A percentile compares a stretch with the other conserved stretches of the same genome.
These are phyloP conservation scores for Limnephilus marmoratus DNA, from an alignment of 2,888 invertebrate species.

Conservation along the genomic window DNA sequence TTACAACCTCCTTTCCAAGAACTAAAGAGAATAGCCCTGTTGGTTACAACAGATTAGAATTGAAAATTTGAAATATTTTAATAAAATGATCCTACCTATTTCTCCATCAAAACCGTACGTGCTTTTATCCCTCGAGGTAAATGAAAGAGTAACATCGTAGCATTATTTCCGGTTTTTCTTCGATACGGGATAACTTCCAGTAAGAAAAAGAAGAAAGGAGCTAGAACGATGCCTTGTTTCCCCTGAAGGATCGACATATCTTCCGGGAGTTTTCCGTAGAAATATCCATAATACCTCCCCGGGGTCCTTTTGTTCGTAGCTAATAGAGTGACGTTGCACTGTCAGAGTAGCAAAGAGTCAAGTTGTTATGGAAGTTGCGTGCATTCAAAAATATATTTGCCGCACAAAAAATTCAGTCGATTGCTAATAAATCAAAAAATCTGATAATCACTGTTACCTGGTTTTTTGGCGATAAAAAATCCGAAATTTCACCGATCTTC, in stretches of 20 bases:
- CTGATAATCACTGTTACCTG: too few relatives aligned
- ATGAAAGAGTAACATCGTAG: neutral
- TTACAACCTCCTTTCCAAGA: too few relatives aligned
- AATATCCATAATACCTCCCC: neutral
- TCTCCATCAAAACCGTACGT: too few relatives aligned
- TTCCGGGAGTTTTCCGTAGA: neutral
- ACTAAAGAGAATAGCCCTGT: too few relatives aligned
- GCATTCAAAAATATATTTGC: neutral
- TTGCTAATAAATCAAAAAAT: too few relatives aligned
- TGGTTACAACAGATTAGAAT: too few relatives aligned
- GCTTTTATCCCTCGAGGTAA: neutral
- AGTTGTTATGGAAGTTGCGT: neutral
- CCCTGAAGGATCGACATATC: neutral
- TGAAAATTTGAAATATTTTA: too few relatives aligned
- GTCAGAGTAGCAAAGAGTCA: neutral
- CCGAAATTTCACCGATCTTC: too few relatives aligned
- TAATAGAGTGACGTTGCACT: neutral
- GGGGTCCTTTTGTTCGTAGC: neutral
- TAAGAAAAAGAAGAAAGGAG: neutral
- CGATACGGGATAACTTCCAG: neutral
- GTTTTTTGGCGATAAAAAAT: too few relatives aligned
- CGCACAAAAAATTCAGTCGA: neutral
- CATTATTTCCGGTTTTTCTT: neutral
- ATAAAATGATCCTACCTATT: too few relatives aligned
- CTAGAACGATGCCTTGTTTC: conserved; percentile 2